Evolutionary conservation across 1,140 invertebrate species (phyloP), one percentile per base, ranked within the genome.

Genomic region (Ruditapes philippinarum): DNA sequence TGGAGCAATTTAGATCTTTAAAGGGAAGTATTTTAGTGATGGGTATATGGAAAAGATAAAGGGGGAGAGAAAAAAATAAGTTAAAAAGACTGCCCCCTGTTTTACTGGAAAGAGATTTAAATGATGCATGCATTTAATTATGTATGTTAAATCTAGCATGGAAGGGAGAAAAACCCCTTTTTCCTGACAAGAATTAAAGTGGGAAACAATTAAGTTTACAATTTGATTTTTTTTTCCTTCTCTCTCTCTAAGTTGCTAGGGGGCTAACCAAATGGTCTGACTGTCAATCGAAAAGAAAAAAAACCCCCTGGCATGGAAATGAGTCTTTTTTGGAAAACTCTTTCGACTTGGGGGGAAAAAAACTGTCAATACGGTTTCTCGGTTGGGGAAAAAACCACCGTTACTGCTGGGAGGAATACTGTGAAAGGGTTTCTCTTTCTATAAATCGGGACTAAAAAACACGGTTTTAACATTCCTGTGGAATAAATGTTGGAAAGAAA

Each of bases 201-300:
- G 36, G 36, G 33, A n/a, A 70, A 17, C 33, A 70, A 31, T 70
- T 70, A 70, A 38, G 36, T 70, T 70, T 70, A 70, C 65, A 70
- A 38, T 38, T 70, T 70, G 65, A 70, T 70, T 70, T 70, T 65
- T 65, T n/a, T n/a, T n/a, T n/a, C n/a, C n/a, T n/a, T n/a, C n/a
- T 70, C 65, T 38, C 65, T 70, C 65, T 70, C 65, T 70, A 31
- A 38, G 65, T 70, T 70, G 65, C 65, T 70, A 70, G 28, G 65
- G n/a, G n/a, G n/a, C n/a, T n/a, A 33, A 70, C 14, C 36, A 31
- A 70, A 31, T 2, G 65, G 65, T 70, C 65, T 33, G 65, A 70
- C 65, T 70, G 65, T 70, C 65, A 70, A 70, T 70, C 5, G 65
- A 70, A 22, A 17, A n/a, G n/a, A n/a, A n/a, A n/a, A n/a, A 25